Base-by-base conservation (phyloP, 2,113 vertebrate species). In the Entelurus aequoreus region DNA sequence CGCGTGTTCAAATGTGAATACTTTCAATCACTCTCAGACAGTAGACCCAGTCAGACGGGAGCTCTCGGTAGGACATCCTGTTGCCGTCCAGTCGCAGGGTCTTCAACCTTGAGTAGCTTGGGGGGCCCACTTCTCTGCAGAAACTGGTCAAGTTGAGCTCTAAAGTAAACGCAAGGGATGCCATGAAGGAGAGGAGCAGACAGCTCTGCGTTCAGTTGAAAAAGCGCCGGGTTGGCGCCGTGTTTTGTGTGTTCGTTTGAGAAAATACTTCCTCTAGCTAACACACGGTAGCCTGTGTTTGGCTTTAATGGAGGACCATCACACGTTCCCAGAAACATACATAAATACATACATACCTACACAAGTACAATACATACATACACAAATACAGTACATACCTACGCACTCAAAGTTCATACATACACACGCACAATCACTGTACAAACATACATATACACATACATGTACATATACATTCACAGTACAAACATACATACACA, bases 41-140 rank as follows among this genome's bases (percentile, higher is more conserved):
- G 75, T 71, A 85, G n/a, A 83, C 77, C 89, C 89, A 91, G 65
- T 90, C 86, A 1, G 78, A 65, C 4, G 90, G 88, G 36, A 92
- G 80, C 60, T 90, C 86, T 6, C 87, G 78, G 68, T 84, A 66
- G 46, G 75, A 66, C 47, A 91, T 47, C 57, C 77, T 78, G 79
- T 91, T 92, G 37, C 89, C 90, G 8, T 92, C 91, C 71, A 92
- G 64, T 48, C 91, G 77, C 10, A 92, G 76, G 42, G 89, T 77
- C 78, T 81, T 88, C 61, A 91, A 71, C 42, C 79, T 79, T 65
- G 91, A 92, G 78, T 87, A 91, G 47, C 86, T 86, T 48, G 60
- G 38, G 47, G 82, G 85, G 38, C 84, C 87, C n/a, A 80, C 77
- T 44, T 84, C 83, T 74, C 84, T 77, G 80, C 91, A 92, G 71